Evolutionary conservation across 2,113 vertebrate species (phyloP).

Genomic region (Nothobranchius kuhntae): DNA sequence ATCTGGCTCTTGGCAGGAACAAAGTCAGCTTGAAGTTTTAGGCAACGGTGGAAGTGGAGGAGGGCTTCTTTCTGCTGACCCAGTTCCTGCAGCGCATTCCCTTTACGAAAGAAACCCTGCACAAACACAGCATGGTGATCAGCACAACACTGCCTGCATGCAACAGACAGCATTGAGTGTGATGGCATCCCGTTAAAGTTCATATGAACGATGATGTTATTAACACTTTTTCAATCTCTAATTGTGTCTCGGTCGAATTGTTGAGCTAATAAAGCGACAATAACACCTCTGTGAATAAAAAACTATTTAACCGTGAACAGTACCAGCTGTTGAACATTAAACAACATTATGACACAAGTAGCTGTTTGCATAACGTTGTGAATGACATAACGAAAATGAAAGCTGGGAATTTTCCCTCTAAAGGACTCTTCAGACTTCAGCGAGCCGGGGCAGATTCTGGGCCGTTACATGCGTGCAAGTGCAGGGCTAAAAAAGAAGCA

Average conservation of each 20-base stretch:
- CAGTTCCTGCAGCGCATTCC: slow-evolving; percentile 85
- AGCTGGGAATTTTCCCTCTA: slow-evolving; percentile 4
- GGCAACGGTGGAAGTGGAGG: slow-evolving; percentile 82
- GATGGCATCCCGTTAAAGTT: background rate
- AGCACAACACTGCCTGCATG: slow-evolving; percentile 6
- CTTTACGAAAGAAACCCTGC: slow-evolving; percentile 87
- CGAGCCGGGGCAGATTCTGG: background rate
- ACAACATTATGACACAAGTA: slow-evolving; percentile 47
- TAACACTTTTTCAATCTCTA: background rate
- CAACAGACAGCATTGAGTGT: background rate
- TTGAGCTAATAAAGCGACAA: too few relatives aligned
- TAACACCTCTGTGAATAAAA: background rate
- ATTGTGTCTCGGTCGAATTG: too few relatives aligned
- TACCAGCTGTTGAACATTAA: slow-evolving; percentile 23
- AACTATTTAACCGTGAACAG: background rate
- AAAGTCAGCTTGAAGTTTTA: slow-evolving; percentile 81
- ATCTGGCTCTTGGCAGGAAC: slow-evolving; percentile 77
- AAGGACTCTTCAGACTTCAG: background rate
- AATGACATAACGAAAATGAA: slow-evolving; percentile 54
- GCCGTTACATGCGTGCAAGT: slow-evolving; percentile 4
- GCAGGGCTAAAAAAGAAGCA: background rate
- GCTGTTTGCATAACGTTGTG: slow-evolving; percentile 51
- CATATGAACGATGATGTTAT: background rate
- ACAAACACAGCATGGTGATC: slow-evolving; percentile 26
- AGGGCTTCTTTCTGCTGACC: slow-evolving; percentile 81